phyloP scores from a whole-genome alignment of 2,888 invertebrate species.

The Tromatobia lineatoria region DNA sequence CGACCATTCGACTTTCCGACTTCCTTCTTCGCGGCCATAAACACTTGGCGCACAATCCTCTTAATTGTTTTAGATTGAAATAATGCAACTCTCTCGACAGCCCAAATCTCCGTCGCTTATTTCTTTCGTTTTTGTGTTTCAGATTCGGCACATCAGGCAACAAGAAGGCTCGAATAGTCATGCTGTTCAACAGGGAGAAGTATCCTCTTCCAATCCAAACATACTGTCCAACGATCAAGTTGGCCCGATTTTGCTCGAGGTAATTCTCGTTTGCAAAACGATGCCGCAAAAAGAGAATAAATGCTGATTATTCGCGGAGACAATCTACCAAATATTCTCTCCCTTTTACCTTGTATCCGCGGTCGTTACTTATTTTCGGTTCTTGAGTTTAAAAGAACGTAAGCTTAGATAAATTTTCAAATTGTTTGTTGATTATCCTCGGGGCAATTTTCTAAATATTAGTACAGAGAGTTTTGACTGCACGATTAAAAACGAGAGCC shows the following conservation, averaged over 20 bases:
- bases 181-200: slow-evolving; percentile 98
- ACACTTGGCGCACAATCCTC: background rate
- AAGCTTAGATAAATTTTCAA: slow-evolving; percentile 40
- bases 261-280: slow-evolving; percentile 75
- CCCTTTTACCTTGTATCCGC: background rate
- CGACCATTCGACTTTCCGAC: slow-evolving; percentile 14
- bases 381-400: background rate
- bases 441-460: too few species aligned
- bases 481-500: background rate
- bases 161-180: slow-evolving; percentile 86
- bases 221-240: slow-evolving; percentile 90
- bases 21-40: background rate
- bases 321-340: background rate
- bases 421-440: slow-evolving; percentile 59
- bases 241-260: slow-evolving; percentile 91
- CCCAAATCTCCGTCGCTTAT: background rate
- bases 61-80: slow-evolving; percentile 13
- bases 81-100: background rate
- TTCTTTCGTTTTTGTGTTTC: background rate
- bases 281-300: background rate
- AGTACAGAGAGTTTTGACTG: too few species aligned
- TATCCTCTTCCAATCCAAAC: slow-evolving; percentile 95
- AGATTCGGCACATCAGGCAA: slow-evolving; percentile 91
- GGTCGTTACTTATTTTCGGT: background rate
- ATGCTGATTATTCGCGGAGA: slow-evolving; percentile 6